Evolutionary conservation across 2,113 vertebrate genomes (phyloP), one percentile per base, ranked within the genome.

Genomic region (Erinaceus europaeus): DNA sequence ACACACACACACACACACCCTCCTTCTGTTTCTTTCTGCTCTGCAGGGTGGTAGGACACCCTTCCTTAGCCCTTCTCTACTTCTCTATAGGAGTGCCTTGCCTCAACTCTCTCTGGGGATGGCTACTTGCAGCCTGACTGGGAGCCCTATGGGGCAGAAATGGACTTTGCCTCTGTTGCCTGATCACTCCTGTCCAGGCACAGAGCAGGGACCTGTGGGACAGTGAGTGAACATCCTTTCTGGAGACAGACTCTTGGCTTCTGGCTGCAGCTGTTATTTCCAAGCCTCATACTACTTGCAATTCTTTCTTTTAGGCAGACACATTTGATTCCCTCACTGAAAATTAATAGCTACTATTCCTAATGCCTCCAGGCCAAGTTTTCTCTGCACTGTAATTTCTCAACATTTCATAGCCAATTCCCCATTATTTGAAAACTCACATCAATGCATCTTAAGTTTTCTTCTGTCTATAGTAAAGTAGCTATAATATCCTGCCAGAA

Each of bases 261-360:
- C 82, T 82, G 59, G 29, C 25, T 90, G 18, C 48, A 13, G 29
- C 67, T 78, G 53, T 89, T 90, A n/a, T 84, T 91, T 88, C 73
- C 23, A 34, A 94, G 62, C 21, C 40, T 59, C 62, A 73, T 29
- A 50, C 91, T 93, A 92, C 86, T 94, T 94, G 75, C 80, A 80
- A 64, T 90, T 90, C 86, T 91, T 80, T 67, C 75, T 91, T 81
- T 91, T 85, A 90, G 91, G 57, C 84, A 93, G 90, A 83, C 23
- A 86, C 73, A 84, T 83, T 93, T 92, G 92, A 94, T 88, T 88
- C 81, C 46, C 76, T 86, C 36, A 29, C 89, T 90, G 92, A 92
- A 91, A 95, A 94, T 94, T 91, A 95, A 93, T 95, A 90, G 90
- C 84, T 90, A 40, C 76, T 74, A 86, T 94, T 91, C 64, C 81